phyloP scores from a whole-genome alignment of 2,888 invertebrate species.

The Isoperla grammatica region DNA sequence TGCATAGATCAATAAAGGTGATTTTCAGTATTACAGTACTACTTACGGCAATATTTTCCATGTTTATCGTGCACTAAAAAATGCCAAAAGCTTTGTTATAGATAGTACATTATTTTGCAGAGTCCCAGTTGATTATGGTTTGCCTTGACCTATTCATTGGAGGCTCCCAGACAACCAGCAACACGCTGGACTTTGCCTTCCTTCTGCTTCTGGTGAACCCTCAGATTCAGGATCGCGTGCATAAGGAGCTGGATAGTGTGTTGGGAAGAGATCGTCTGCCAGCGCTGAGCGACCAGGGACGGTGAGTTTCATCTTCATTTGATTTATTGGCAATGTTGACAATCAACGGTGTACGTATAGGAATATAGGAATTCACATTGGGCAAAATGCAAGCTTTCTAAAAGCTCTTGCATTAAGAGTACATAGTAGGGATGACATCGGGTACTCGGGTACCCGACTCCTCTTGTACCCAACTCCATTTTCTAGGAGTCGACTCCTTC shows the following conservation, averaged over 20 bases:
- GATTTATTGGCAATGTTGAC: conserved; percentile 4
- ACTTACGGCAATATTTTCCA: too few species aligned
- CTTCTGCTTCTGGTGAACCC: conserved; percentile 54
- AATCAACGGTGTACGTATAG: too few species aligned
- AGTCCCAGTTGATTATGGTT: conserved; percentile 55
- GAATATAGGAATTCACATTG: too few species aligned
- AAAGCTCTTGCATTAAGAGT: neutral
- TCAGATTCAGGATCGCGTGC: conserved; percentile 53
- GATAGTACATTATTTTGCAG: conserved; percentile 3
- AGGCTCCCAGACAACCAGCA: conserved; percentile 59
- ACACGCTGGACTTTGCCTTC: conserved; percentile 56
- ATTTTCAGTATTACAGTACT: too few species aligned
- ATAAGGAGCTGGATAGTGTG: conserved; percentile 48
- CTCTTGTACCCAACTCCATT: too few species aligned
- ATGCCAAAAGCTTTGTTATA: too few species aligned
- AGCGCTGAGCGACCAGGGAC: conserved; percentile 45
- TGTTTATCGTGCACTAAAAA: too few species aligned
- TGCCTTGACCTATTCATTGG: conserved; percentile 49
- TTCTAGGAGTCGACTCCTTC: too few species aligned
- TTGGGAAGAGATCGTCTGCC: conserved; percentile 44
- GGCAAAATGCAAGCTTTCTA: neutral
- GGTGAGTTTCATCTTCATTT: conserved; percentile 42
- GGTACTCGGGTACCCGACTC: too few species aligned
- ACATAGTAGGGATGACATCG: too few species aligned
- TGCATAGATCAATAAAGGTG: too few species aligned